Percentiles rank a stretch among this genome's conserved stretches.
These are phyloP conservation scores for Holothuria scabra DNA, from an alignment of 53 echinoderm and acorn worm genomes.

Conservation along the genomic window DNA sequence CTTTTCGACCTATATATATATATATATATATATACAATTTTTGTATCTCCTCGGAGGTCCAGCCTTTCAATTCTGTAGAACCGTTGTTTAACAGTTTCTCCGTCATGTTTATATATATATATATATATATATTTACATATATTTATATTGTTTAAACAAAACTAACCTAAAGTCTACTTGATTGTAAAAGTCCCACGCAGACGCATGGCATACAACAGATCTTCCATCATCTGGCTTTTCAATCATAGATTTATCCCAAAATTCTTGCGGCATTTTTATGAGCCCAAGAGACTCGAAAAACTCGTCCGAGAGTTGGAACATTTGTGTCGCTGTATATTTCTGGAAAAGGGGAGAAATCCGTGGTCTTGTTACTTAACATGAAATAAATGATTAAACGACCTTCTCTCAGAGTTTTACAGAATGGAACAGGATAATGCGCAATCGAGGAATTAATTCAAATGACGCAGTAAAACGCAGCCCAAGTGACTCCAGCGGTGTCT, in stretches of 20 bases:
- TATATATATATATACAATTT: background rate
- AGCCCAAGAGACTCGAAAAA: slow-evolving; percentile 80
- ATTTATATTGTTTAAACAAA: background rate
- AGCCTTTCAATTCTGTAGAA: too few species aligned
- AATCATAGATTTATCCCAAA: slow-evolving; percentile 75
- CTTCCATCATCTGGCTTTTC: slow-evolving; percentile 70
- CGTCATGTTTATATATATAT: too few species aligned
- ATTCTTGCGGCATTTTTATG: slow-evolving; percentile 68
- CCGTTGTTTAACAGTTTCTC: too few species aligned
- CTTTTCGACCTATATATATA: too few species aligned
- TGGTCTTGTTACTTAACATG: too few species aligned
- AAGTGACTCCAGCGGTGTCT: too few species aligned
- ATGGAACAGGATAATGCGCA: too few species aligned
- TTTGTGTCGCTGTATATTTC: slow-evolving; percentile 65
- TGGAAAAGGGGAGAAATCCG: slow-evolving; percentile 16
- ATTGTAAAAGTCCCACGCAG: slow-evolving; percentile 93
- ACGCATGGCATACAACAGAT: slow-evolving; percentile 90
- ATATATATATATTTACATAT: too few species aligned
- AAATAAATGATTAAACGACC: too few species aligned
- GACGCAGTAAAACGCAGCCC: too few species aligned
- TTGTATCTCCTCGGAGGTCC: background rate
- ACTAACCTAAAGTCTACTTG: slow-evolving; percentile 81
- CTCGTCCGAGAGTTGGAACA: slow-evolving; percentile 81
- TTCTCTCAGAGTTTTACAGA: too few species aligned
- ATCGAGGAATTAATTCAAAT: too few species aligned